phyloP scores from a whole-genome alignment of 92 coral and sea anemone species.

The Palythoa grandis region DNA sequence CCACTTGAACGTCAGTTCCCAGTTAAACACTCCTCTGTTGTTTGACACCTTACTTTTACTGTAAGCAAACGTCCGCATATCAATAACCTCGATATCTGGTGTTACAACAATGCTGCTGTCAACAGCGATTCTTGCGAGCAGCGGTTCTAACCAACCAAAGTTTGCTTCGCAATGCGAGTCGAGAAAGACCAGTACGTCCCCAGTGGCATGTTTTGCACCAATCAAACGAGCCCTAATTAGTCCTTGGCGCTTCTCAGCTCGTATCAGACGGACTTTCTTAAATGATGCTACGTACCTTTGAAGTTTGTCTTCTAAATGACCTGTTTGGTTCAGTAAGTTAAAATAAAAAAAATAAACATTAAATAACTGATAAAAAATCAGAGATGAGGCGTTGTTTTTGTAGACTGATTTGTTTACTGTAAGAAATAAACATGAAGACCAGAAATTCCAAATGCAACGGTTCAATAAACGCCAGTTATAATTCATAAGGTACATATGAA shows the following conservation, averaged over 20 bases:
- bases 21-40: conserved; percentile 92
- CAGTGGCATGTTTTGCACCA: conserved; percentile 89
- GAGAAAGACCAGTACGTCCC: conserved; percentile 87
- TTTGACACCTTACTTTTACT: conserved; percentile 71
- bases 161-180: conserved; percentile 99
- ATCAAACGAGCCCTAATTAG: conserved; percentile 90
- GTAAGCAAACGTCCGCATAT: conserved; percentile 87
- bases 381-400: too few relatives aligned
- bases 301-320: conserved; percentile 74
- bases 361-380: too few relatives aligned
- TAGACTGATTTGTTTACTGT: too few relatives aligned
- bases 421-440: too few relatives aligned
- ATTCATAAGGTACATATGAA: too few relatives aligned
- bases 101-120: conserved; percentile 89
- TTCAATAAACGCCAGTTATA: too few relatives aligned
- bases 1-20: conserved; percentile 99
- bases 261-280: conserved; percentile 77
- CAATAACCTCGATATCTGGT: conserved; percentile 96
- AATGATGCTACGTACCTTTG: conserved; percentile 65
- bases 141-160: conserved; percentile 98
- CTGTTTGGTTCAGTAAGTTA: conserved; percentile 43
- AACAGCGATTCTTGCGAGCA: conserved; percentile 92
- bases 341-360: too few relatives aligned
- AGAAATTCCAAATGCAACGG: too few relatives aligned
- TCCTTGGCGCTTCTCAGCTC: conserved; percentile 89